Conservation (phyloP, 2,888 invertebrate species). For the Drosophila villosipedis region DNA sequence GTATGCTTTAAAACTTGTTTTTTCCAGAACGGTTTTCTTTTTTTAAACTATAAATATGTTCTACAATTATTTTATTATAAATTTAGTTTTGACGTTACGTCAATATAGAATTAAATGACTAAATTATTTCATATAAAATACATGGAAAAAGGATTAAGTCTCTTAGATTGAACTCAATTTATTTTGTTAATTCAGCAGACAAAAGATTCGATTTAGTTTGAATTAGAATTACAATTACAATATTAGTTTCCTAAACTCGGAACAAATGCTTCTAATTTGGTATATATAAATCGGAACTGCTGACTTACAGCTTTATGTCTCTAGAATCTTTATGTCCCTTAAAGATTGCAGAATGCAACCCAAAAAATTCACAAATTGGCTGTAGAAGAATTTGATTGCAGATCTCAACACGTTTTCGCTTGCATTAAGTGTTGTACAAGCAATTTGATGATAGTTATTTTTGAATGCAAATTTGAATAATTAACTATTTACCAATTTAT, state of each 20-base stretch:
- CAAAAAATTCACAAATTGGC: not conserved
- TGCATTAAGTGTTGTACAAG: not conserved
- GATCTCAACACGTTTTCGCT: not conserved
- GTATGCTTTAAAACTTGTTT: not conserved
- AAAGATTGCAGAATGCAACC: not conserved
- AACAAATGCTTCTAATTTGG: not conserved
- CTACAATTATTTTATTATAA: not conserved
- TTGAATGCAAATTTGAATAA: not conserved
- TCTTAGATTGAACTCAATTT: not conserved
- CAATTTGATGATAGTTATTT: not conserved
- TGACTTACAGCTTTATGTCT: not conserved
- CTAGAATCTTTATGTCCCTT: not conserved
- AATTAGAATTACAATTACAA: not conserved
- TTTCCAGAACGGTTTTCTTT: accelerated
- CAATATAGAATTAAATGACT: not conserved
- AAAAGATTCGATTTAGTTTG: not conserved
- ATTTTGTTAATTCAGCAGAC: not conserved
- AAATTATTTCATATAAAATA: not conserved
- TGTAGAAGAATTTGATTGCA: not conserved
- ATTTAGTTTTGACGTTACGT: not conserved
- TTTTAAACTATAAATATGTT: not conserved
- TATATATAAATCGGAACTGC: not conserved
- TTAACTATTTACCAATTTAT: not conserved
- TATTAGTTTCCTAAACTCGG: not conserved
- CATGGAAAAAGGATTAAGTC: not conserved